A percentile compares a stretch with the other conserved stretches of the same genome.
phyloP scores from a whole-genome alignment of 2,113 vertebrate genomes.

The Peromyscus californicus region DNA sequence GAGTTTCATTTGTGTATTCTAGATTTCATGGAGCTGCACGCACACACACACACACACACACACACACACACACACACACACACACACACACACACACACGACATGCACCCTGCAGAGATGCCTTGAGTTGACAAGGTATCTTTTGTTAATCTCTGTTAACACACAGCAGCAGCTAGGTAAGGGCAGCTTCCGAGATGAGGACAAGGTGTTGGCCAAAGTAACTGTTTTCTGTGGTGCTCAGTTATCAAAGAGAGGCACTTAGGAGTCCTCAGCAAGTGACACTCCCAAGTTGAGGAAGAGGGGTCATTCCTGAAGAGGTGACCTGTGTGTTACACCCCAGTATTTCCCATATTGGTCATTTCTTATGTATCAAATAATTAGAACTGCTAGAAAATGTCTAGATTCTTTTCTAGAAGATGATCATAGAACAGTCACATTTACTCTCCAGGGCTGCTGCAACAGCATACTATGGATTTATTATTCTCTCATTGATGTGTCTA shows the following conservation, averaged over 20 bases:
- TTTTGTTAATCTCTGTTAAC: not conserved
- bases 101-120: not conserved
- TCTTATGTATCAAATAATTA: not conserved
- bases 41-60: not conserved
- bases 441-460: not conserved
- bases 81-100: not conserved
- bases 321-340: fast-evolving
- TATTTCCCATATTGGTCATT: not conserved
- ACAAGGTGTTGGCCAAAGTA: not conserved
- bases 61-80: not conserved
- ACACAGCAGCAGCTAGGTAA: too few species aligned
- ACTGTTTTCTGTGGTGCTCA: not conserved
- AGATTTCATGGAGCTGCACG: not conserved
- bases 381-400: not conserved
- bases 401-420: not conserved
- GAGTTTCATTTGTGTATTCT: not conserved
- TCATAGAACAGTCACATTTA: not conserved
- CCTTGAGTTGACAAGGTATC: too few species aligned
- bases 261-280: not conserved
- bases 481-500: not conserved
- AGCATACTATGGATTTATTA: not conserved
- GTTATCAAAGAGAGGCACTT: not conserved
- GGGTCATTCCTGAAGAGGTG: not conserved
- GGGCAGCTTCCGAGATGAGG: not conserved
- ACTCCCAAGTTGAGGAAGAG: not conserved